Percentiles rank a stretch among this genome's conserved stretches.
These are phyloP conservation scores for Latrodectus elegans DNA, from an alignment of 2,888 invertebrate genomes.

Conservation along the genomic window DNA sequence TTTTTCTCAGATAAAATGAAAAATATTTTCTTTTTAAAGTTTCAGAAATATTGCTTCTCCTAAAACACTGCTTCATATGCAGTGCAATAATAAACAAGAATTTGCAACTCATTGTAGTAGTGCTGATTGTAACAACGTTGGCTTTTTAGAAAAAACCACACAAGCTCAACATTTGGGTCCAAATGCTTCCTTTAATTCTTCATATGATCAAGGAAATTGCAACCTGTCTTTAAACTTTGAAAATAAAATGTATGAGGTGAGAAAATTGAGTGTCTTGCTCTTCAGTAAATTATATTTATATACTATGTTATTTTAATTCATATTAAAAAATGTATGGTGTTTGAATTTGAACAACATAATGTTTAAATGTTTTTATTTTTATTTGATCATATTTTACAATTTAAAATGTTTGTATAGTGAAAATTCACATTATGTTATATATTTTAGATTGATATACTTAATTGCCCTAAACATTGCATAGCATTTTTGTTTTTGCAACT, in stretches of 20 bases:
- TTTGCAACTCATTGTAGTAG: conserved; percentile 16
- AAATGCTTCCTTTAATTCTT: conserved; percentile 35
- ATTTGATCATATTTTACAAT: too few relatives aligned
- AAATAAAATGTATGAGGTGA: conserved; percentile 50
- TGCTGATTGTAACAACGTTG: conserved; percentile 19
- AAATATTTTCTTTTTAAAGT: conserved; percentile 2
- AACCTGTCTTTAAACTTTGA: conserved; percentile 32
- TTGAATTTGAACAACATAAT: too few relatives aligned
- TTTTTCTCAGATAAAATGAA: neutral
- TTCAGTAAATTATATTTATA: neutral
- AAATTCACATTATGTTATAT: too few relatives aligned
- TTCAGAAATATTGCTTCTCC: conserved; percentile 34
- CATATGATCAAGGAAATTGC: conserved; percentile 45
- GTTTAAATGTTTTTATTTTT: too few relatives aligned
- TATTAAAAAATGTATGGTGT: too few relatives aligned
- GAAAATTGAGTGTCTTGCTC: neutral
- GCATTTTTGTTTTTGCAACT: too few relatives aligned
- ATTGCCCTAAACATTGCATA: too few relatives aligned
- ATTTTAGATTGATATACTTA: too few relatives aligned
- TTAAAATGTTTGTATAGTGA: too few relatives aligned
- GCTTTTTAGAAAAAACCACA: conserved; percentile 29
- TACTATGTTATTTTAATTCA: too few relatives aligned
- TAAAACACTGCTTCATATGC: conserved; percentile 27
- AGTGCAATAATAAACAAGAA: conserved; percentile 31
- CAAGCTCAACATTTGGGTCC: conserved; percentile 43